These are phyloP conservation scores for Dromiciops gliroides DNA, from an alignment of 2,113 vertebrate genomes.

Conservation along the genomic window DNA sequence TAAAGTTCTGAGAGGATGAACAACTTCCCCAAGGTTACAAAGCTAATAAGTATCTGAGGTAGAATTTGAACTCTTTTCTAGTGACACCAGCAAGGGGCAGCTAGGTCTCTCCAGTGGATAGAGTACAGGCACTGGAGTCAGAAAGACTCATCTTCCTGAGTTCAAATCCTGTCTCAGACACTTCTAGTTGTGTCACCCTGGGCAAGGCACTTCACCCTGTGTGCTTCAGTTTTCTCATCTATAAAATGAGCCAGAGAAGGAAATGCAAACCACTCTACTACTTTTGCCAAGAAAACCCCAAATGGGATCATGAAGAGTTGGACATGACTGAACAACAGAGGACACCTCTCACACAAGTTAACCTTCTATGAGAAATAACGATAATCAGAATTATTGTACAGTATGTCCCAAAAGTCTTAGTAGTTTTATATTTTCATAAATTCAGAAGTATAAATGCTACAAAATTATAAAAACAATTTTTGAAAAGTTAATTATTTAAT, in stretches of 20 bases:
- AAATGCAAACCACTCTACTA: not conserved
- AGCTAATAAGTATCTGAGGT: not conserved
- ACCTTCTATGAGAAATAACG: not conserved
- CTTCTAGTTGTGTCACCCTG: too few relatives aligned
- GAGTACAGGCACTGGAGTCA: not conserved
- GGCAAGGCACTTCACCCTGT: not conserved
- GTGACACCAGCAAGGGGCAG: too few relatives aligned
- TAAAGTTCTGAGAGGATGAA: not conserved
- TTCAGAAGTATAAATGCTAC: not conserved
- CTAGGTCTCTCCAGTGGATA: not conserved
- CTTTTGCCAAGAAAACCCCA: not conserved
- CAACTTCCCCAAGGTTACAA: not conserved
- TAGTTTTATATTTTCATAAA: not conserved
- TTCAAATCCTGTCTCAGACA: not conserved
- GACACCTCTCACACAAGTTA: not conserved
- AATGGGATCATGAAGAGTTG: not conserved
- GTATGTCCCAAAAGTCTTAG: not conserved
- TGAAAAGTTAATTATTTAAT: not conserved
- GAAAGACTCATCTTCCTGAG: not conserved
- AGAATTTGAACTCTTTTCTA: not conserved
- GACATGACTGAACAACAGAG: not conserved
- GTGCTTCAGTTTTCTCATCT: not conserved
- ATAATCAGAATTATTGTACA: not conserved
- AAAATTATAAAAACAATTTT: not conserved
- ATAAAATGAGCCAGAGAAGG: not conserved